Conservation (phyloP, 2,113 vertebrate genomes). For the Poeciliopsis prolifica region DNA sequence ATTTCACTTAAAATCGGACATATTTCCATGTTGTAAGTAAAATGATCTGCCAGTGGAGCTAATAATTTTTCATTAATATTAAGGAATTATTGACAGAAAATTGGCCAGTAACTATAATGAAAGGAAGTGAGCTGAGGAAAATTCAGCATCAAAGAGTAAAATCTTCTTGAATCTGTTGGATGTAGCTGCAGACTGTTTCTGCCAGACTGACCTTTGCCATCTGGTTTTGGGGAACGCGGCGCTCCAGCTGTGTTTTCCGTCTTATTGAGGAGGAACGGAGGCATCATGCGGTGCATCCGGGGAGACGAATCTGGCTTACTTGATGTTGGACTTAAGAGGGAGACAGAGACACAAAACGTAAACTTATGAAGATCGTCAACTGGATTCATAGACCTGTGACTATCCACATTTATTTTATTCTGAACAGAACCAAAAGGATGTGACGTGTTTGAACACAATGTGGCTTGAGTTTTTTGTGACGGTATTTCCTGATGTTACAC, state of each 20-base stretch:
- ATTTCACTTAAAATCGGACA: too few species aligned
- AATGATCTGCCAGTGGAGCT: too few species aligned
- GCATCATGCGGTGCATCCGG: slow-evolving; percentile 86
- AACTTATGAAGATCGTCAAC: too few species aligned
- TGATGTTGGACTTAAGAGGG: slow-evolving; percentile 84
- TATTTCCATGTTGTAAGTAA: too few species aligned
- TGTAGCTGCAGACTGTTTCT: not conserved
- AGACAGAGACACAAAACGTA: slow-evolving; percentile 6
- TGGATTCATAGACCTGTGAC: too few species aligned
- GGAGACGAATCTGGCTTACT: slow-evolving; percentile 93
- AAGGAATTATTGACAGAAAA: not conserved
- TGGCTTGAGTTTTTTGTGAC: too few species aligned
- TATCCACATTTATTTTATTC: too few species aligned
- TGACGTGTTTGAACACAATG: too few species aligned
- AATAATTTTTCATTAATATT: too few species aligned
- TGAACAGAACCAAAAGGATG: too few species aligned
- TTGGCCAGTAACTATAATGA: not conserved
- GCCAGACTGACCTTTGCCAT: slow-evolving; percentile 85
- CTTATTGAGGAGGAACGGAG: slow-evolving; percentile 87
- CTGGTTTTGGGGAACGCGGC: slow-evolving; percentile 84
- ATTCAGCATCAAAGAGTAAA: not conserved
- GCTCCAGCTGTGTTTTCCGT: slow-evolving; percentile 68
- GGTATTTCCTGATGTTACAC: too few species aligned
- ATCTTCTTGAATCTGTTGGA: not conserved
- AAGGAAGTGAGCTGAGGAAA: not conserved